Evolutionary conservation across 1,140 invertebrate genomes (phyloP), one percentile per base, ranked within the genome.

Genomic region (Ceratina japonica): DNA sequence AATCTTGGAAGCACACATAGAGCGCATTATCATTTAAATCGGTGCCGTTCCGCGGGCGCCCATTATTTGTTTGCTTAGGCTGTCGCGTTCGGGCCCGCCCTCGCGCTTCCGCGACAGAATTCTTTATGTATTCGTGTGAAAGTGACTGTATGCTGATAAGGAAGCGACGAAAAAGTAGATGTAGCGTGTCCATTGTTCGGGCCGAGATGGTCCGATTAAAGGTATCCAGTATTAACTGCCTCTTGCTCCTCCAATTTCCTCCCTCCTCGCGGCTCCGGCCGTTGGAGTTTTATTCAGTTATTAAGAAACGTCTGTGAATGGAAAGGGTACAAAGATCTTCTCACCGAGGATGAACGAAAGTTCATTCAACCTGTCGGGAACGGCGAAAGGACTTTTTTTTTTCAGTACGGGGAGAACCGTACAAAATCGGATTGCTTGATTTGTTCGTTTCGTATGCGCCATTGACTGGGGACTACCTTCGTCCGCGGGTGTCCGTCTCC

Each of bases 11-110:
- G 80, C 73, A 86, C 87, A 87, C 79, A 82, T 80, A 84, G 56
- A 61, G 78, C 80, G 76, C 59, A 89, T 90, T 90, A 90, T 91
- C 87, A 88, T 85, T 86, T 87, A 88, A 89, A 90, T 89, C 89
- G 87, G 84, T 87, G 86, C 82, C 83, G 82, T 85, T 86, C 84
- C 81, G 70, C 83, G 80, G 75, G 71, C 82, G 85, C 85, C 85
- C 89, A 86, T 87, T 90, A 86, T 86, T 86, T 89, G 84, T 89
- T 91, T 87, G 82, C 83, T 86, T 81, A 82, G 16, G 37, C 59
- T 20, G 44, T 49, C 62, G 24, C 62, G 63, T 44, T 7, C 54
- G 22, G 51, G 44, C 15, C 63, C 69, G 68, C 68, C 73, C 31
- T 74, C 62, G 59, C 73, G 65, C 74, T 78, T 81, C 65, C 65